Evolutionary conservation across 2,113 vertebrate species (phyloP).

Genomic region (Xenopus borealis): DNA sequence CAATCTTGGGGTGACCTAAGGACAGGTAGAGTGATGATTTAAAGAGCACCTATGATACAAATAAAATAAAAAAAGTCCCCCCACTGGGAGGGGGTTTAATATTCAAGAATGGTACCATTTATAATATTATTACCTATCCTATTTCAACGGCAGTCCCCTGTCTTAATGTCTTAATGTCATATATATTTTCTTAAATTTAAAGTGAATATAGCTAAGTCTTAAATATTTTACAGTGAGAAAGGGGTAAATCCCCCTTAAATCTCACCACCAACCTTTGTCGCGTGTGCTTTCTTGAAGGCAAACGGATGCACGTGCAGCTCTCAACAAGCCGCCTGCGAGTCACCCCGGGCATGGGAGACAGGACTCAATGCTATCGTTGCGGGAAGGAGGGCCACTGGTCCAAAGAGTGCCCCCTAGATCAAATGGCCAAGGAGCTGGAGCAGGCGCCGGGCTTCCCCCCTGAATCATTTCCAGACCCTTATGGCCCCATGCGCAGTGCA

Average conservation of each 20-base stretch:
- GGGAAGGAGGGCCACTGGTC: conserved; percentile 98
- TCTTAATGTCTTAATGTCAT: too few species aligned
- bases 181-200: too few species aligned
- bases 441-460: conserved; percentile 52
- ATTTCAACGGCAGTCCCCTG: too few species aligned
- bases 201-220: too few species aligned
- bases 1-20: too few species aligned
- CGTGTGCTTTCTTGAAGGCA: conserved; percentile 90
- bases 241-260: conserved; percentile 6
- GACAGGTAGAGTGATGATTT: too few species aligned
- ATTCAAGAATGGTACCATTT: too few species aligned
- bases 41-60: too few species aligned
- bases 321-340: conserved; percentile 95
- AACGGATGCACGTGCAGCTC: conserved; percentile 97
- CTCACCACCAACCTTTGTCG: conserved; percentile 63
- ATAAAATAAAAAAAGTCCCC: too few species aligned
- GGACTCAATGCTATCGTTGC: conserved; percentile 97
- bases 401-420: conserved; percentile 94
- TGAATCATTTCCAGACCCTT: conserved; percentile 69
- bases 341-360: conserved; percentile 95
- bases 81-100: too few species aligned
- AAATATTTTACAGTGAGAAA: neutral
- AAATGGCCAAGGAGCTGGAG: conserved; percentile 79
- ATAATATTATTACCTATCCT: too few species aligned
- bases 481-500: conserved; percentile 75